Evolutionary conservation across 1,140 invertebrate genomes (phyloP).

Genomic region (Capitella teleta): DNA sequence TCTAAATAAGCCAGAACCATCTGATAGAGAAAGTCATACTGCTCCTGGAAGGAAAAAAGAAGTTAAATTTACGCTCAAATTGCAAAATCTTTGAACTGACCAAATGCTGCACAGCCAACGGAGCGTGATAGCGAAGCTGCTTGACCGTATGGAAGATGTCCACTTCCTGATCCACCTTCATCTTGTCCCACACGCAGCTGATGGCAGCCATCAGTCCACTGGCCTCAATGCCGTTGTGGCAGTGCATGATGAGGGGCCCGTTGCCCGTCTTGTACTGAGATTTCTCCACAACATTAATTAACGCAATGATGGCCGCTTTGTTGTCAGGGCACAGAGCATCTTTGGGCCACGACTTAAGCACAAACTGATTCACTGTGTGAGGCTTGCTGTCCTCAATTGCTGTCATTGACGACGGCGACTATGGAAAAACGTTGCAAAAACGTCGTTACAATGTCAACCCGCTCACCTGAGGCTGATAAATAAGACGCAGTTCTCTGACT

Average conservation of each 20-base stretch:
- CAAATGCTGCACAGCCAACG: neutral
- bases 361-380: constrained; percentile 33
- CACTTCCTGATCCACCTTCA: constrained; percentile 19
- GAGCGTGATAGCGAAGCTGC: constrained; percentile 16
- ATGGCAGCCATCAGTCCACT: constrained; percentile 19
- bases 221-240: constrained; percentile 24
- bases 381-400: neutral
- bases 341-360: constrained; percentile 34
- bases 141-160: constrained; percentile 23
- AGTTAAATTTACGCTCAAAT: neutral
- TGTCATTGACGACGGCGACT: neutral
- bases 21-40: constrained; percentile 35
- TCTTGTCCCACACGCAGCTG: constrained; percentile 17
- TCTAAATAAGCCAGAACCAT: constrained; percentile 25
- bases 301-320: constrained; percentile 26
- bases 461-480: neutral
- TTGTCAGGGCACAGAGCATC: constrained; percentile 23
- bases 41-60: constrained; percentile 22
- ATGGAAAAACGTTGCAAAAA: neutral
- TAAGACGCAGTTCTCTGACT: constrained; percentile 11
- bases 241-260: constrained; percentile 32
- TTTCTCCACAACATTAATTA: constrained; percentile 32
- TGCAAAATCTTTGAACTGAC: neutral
- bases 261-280: constrained; percentile 32
- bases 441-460: neutral